Evolutionary conservation across 2,888 invertebrate genomes (phyloP).

Genomic region (Monopis laevigella): DNA sequence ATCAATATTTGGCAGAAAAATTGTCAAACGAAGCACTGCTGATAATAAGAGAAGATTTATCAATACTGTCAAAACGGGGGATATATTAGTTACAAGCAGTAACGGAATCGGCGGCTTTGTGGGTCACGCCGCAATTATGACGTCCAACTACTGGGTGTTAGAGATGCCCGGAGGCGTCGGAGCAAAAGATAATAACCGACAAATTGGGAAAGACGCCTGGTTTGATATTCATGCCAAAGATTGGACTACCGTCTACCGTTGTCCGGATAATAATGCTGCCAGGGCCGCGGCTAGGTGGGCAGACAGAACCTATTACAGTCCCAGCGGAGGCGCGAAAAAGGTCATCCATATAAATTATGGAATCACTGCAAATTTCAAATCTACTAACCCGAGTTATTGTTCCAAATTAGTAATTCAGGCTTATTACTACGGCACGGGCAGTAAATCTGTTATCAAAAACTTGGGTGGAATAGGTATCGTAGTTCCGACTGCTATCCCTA

Average conservation of each 20-base stretch:
- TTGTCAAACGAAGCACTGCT: slow-evolving; percentile 31
- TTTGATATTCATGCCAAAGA: slow-evolving; percentile 33
- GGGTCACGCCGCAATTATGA: slow-evolving; percentile 40
- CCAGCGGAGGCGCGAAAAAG: slow-evolving; percentile 28
- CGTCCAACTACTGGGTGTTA: slow-evolving; percentile 33
- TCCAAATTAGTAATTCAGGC: slow-evolving; percentile 39
- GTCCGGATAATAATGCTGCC: slow-evolving; percentile 27
- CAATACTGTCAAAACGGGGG: slow-evolving; percentile 33
- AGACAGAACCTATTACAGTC: slow-evolving; percentile 32
- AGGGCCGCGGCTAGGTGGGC: slow-evolving; percentile 30
- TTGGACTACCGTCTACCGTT: slow-evolving; percentile 37
- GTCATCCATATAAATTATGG: slow-evolving; percentile 32
- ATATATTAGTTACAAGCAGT: slow-evolving; percentile 32
- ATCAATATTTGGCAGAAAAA: slow-evolving; percentile 36
- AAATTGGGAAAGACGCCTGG: slow-evolving; percentile 32
- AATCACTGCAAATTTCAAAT: slow-evolving; percentile 27
- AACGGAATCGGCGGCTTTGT: slow-evolving; percentile 29
- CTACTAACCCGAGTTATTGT: slow-evolving; percentile 36
- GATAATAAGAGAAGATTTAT: slow-evolving; percentile 35
- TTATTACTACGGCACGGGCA: slow-evolving; percentile 35
- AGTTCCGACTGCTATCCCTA: slow-evolving; percentile 31
- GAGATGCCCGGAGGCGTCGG: slow-evolving; percentile 34
- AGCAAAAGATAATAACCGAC: slow-evolving; percentile 30
- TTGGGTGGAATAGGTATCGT: slow-evolving; percentile 23
- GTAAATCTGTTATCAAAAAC: slow-evolving; percentile 26